A percentile compares a stretch with the other conserved stretches of the same genome.
phyloP scores from a whole-genome alignment of 2,113 vertebrate species.

The Pyxicephalus adspersus region DNA sequence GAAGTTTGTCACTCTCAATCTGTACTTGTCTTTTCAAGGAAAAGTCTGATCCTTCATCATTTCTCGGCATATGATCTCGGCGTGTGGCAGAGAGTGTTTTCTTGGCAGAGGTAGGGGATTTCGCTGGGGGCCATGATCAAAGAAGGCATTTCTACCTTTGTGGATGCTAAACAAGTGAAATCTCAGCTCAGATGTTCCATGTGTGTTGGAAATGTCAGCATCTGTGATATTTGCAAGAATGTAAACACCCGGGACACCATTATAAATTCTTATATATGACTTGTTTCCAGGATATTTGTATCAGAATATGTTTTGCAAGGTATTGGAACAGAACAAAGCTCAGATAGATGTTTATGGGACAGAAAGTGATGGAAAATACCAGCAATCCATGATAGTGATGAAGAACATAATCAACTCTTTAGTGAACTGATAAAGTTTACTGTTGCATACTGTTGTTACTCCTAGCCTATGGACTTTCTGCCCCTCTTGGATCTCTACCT shows the following conservation, averaged over 20 bases:
- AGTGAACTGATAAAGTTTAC: no score
- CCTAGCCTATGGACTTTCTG: no score
- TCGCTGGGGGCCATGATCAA: conserved; percentile 22
- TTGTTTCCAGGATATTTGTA: background rate
- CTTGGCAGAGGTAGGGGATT: background rate
- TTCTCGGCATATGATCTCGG: conserved; percentile 5
- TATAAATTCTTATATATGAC: background rate
- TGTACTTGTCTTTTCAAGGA: background rate
- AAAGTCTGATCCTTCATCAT: background rate
- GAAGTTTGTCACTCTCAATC: conserved; percentile 20
- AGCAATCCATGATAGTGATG: no score
- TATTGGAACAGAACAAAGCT: no score
- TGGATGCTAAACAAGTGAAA: conserved; percentile 19
- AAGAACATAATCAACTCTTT: no score
- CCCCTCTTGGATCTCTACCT: no score
- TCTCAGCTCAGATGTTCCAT: conserved; percentile 7
- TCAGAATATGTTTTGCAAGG: no score
- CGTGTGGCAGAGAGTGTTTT: background rate
- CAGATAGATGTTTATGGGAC: no score
- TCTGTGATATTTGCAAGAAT: background rate
- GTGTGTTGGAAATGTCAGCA: conserved; percentile 12
- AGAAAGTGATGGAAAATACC: no score
- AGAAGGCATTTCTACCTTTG: conserved; percentile 20
- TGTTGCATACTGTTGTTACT: no score
- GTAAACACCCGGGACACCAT: background rate